Evolutionary conservation across 1,140 invertebrate species (phyloP).

Genomic region (Orius insidiosus): DNA sequence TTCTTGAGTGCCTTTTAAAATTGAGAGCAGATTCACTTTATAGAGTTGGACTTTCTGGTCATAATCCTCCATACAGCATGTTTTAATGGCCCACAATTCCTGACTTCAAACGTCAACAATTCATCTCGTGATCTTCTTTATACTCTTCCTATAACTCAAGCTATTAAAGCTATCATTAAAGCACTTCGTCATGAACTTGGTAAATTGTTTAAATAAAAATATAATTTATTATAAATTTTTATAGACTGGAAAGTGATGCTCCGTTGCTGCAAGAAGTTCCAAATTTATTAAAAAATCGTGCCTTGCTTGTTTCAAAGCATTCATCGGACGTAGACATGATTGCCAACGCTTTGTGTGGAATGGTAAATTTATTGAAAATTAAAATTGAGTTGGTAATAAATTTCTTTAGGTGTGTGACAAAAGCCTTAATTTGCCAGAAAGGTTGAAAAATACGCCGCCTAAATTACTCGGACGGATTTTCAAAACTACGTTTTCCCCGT

Average conservation of each 20-base stretch:
- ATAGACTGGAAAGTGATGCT: constrained; percentile 69
- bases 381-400: too few relatives aligned
- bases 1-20: constrained; percentile 68
- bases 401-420: constrained; percentile 37
- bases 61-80: constrained; percentile 31
- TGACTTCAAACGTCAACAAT: constrained; percentile 5
- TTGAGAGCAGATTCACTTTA: constrained; percentile 62
- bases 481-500: constrained; percentile 63
- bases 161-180: constrained; percentile 44
- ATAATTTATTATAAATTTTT: too few relatives aligned
- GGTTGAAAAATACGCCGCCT: constrained; percentile 38
- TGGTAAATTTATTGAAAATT: constrained; percentile 34
- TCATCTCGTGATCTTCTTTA: neutral
- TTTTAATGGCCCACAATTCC: constrained; percentile 29
- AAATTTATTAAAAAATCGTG: constrained; percentile 68
- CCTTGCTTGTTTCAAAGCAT: constrained; percentile 52
- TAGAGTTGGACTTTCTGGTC: constrained; percentile 53
- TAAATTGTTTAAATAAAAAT: too few relatives aligned
- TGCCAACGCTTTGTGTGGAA: constrained; percentile 53
- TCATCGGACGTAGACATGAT: constrained; percentile 52
- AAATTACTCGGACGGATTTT: constrained; percentile 65
- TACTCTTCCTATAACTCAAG: constrained; percentile 38
- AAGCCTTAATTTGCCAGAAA: constrained; percentile 37
- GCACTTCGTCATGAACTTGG: constrained; percentile 48
- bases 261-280: constrained; percentile 64